Evolutionary conservation across 1,140 invertebrate genomes (phyloP).

Genomic region (Chrysopa pallens): DNA sequence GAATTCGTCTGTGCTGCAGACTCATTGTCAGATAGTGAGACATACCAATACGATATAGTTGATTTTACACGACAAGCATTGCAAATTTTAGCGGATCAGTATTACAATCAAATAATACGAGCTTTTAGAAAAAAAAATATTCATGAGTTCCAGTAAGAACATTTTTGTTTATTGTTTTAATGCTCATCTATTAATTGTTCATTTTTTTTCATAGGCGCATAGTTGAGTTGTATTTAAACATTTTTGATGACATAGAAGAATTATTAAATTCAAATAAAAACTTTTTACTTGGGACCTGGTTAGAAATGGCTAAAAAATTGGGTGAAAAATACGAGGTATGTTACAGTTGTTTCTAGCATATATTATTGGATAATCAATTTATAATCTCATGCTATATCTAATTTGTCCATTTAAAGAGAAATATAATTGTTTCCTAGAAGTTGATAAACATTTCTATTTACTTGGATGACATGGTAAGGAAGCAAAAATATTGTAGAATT

Average conservation of each 20-base stretch:
- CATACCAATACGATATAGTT: slow-evolving; percentile 58
- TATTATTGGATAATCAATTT: too few species aligned
- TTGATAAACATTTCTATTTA: too few species aligned
- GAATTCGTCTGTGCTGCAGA: slow-evolving; percentile 27
- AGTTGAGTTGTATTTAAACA: slow-evolving; percentile 9
- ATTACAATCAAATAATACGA: slow-evolving; percentile 40
- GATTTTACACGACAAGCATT: slow-evolving; percentile 73
- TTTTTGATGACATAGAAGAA: slow-evolving; percentile 48
- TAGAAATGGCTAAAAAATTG: slow-evolving; percentile 40
- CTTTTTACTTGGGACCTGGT: slow-evolving; percentile 58
- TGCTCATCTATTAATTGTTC: too few species aligned
- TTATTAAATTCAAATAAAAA: slow-evolving; percentile 46
- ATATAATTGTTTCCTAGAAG: too few species aligned
- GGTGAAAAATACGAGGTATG: slow-evolving; percentile 24
- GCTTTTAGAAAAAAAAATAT: slow-evolving; percentile 31
- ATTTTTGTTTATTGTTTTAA: too few species aligned
- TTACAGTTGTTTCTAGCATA: too few species aligned
- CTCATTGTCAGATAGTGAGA: slow-evolving; percentile 15
- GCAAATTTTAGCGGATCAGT: slow-evolving; percentile 45
- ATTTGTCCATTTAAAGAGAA: too few species aligned
- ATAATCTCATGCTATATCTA: too few species aligned
- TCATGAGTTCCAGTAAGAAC: slow-evolving; percentile 22
- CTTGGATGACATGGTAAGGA: too few species aligned
- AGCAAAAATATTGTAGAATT: too few species aligned
- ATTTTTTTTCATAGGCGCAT: too few species aligned